phyloP scores from a whole-genome alignment of 2,797 vertebrate species.

The Platyrinchus mystaceus region DNA sequence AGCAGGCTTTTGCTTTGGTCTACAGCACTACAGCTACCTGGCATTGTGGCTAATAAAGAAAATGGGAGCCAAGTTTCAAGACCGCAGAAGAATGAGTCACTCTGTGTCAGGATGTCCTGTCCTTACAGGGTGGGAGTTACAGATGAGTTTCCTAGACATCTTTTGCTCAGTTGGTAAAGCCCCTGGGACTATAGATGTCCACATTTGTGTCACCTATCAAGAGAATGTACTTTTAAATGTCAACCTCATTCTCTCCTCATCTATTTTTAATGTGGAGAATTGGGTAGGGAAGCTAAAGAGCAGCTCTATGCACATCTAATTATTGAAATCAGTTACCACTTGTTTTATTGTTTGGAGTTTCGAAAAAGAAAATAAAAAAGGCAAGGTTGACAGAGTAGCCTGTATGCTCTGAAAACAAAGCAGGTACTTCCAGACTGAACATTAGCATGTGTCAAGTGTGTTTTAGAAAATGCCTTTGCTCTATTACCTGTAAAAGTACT shows the following conservation, averaged over 20 bases:
- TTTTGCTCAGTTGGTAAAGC: neutral
- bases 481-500: neutral
- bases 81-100: neutral
- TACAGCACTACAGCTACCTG: neutral
- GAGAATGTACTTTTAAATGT: neutral
- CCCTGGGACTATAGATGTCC: neutral
- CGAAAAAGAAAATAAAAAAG: neutral
- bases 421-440: neutral
- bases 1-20: neutral
- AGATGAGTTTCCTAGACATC: neutral
- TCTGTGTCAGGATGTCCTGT: rapidly evolving
- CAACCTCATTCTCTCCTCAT: neutral
- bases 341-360: neutral
- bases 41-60: neutral
- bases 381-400: neutral
- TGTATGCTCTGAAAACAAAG: neutral
- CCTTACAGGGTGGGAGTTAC: neutral
- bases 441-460: neutral
- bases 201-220: neutral
- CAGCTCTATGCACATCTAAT: neutral
- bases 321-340: neutral
- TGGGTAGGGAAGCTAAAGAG: neutral
- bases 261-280: neutral
- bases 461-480: neutral
- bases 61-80: neutral